phyloP scores from a whole-genome alignment of 2,113 vertebrate genomes.

The Sigmodon hispidus region DNA sequence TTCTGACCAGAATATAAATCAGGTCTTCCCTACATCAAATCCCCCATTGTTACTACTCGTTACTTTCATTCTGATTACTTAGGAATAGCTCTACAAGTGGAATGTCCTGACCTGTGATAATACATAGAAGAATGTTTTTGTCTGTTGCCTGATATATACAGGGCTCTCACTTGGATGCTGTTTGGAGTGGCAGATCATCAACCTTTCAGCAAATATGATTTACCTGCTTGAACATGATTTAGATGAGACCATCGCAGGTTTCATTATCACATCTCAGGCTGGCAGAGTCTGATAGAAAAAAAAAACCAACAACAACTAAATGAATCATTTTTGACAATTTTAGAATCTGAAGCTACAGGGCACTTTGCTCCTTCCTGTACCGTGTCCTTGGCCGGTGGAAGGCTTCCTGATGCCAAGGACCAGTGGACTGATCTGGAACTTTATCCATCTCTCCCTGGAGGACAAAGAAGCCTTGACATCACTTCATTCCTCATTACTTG shows the following conservation, averaged over 20 bases:
- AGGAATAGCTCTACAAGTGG: background rate
- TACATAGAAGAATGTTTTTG: background rate
- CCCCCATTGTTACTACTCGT: background rate
- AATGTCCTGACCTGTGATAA: background rate
- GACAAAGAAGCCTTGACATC: too few species aligned
- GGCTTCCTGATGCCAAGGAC: too few species aligned
- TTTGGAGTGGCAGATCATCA: background rate
- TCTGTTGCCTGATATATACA: background rate
- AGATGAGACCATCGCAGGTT: background rate
- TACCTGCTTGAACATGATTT: constrained; percentile 16
- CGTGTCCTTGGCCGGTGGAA: background rate
- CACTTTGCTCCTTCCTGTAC: background rate
- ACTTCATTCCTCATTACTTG: too few species aligned
- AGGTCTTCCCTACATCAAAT: background rate
- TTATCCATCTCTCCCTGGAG: too few species aligned
- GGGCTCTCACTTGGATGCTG: background rate
- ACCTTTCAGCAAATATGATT: background rate
- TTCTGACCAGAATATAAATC: background rate
- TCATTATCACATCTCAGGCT: background rate
- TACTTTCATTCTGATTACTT: background rate
- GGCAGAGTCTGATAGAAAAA: background rate
- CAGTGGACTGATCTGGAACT: too few species aligned
- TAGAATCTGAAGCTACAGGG: background rate
- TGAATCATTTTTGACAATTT: background rate
- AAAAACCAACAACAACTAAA: too few species aligned